Conservation (phyloP, 2,113 vertebrate genomes). For the Pandion haliaetus region DNA sequence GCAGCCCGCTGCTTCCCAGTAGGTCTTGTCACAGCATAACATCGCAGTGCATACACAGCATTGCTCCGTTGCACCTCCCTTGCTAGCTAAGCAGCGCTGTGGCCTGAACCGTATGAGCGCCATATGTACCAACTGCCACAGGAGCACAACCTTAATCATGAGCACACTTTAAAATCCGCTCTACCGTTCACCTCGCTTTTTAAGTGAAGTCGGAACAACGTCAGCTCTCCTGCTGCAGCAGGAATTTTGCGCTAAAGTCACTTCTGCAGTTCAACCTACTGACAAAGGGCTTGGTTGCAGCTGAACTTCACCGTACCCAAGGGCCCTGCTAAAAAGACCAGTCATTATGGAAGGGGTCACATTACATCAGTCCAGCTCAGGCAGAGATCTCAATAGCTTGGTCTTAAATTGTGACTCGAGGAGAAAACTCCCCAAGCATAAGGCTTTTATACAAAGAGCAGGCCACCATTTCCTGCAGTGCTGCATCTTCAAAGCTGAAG, state of each 20-base stretch:
- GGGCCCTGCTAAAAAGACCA: not conserved
- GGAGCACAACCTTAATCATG: fast-evolving
- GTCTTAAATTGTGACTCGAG: not conserved
- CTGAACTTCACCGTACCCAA: not conserved
- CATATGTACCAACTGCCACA: not conserved
- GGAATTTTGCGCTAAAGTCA: not conserved
- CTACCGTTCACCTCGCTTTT: not conserved
- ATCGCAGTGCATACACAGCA: fast-evolving
- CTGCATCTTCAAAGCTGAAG: not conserved
- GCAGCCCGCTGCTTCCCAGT: not conserved
- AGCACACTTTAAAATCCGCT: not conserved
- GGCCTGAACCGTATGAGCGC: not conserved
- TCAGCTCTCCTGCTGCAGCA: not conserved
- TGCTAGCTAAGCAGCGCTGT: not conserved
- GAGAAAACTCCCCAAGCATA: not conserved
- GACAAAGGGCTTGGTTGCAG: not conserved
- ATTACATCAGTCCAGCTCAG: not conserved
- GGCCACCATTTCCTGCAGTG: not conserved
- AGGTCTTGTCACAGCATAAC: not conserved
- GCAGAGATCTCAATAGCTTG: not conserved
- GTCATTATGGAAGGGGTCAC: not conserved
- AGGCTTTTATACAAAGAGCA: not conserved
- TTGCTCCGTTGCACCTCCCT: not conserved
- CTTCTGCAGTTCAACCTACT: not conserved
- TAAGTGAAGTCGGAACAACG: not conserved